Evolutionary conservation across 2,797 vertebrate species (phyloP).

Genomic region (Sciaenops ocellatus): DNA sequence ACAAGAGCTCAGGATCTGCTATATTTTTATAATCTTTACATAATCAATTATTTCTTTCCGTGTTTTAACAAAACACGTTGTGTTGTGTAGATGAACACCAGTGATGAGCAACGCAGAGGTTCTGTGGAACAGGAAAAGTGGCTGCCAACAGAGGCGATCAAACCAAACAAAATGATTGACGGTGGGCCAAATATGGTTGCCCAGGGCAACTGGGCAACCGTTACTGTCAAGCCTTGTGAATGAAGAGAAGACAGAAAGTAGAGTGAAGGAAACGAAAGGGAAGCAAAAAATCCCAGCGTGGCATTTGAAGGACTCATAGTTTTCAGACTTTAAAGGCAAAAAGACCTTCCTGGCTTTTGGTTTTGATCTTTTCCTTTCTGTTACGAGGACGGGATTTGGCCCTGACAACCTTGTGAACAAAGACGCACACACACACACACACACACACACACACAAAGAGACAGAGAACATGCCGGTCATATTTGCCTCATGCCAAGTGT

Average conservation of each 20-base stretch:
- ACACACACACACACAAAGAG: constrained; percentile 21
- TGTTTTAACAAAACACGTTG: background rate
- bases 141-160: constrained; percentile 36
- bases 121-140: constrained; percentile 32
- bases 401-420: constrained; percentile 37
- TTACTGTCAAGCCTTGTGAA: constrained; percentile 38
- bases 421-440: constrained; percentile 26
- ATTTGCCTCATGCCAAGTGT: constrained; percentile 35
- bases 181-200: constrained; percentile 45
- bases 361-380: constrained; percentile 46
- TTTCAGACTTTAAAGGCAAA: constrained; percentile 22
- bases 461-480: constrained; percentile 19
- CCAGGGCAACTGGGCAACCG: constrained; percentile 36
- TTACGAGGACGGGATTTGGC: constrained; percentile 41
- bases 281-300: constrained; percentile 21
- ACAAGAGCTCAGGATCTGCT: too few species aligned
- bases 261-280: constrained; percentile 21
- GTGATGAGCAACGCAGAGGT: constrained; percentile 20
- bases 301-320: constrained; percentile 34
- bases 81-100: constrained; percentile 10
- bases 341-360: constrained; percentile 52
- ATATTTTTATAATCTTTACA: background rate
- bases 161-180: constrained; percentile 52
- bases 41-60: background rate
- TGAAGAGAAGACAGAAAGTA: constrained; percentile 21